Conservation (phyloP, 2,797 vertebrate species). For the Ptychobarbus kaznakovi region DNA sequence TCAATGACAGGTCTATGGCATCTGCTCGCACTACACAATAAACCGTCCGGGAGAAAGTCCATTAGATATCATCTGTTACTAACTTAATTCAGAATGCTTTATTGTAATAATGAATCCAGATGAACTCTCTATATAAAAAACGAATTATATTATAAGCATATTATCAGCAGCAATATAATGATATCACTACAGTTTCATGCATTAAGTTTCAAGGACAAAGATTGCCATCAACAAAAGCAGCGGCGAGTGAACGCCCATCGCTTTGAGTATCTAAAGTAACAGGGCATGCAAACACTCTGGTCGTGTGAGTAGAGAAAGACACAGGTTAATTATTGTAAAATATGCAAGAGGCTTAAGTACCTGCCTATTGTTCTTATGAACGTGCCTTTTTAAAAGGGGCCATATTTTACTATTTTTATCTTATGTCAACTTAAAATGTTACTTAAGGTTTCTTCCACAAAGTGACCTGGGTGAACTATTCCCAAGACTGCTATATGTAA, state of each 20-base stretch:
- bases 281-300: constrained; percentile 13
- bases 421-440: not conserved
- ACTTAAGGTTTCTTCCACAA: not conserved
- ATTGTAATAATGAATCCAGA: not conserved
- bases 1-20: too few relatives aligned
- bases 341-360: not conserved
- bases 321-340: not conserved
- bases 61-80: too few relatives aligned
- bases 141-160: not conserved
- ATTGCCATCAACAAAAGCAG: not conserved
- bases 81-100: not conserved
- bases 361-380: not conserved
- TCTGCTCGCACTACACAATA: too few relatives aligned
- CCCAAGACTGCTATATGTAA: not conserved
- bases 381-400: not conserved
- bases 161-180: not conserved
- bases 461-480: not conserved
- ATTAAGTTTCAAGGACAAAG: not conserved
- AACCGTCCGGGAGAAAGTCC: too few relatives aligned
- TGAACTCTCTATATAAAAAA: not conserved
- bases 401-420: not conserved
- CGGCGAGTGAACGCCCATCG: not conserved
- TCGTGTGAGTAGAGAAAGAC: not conserved
- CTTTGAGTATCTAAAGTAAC: not conserved
- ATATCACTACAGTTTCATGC: not conserved